These are phyloP conservation scores for Fundulus diaphanus DNA, from an alignment of 2,797 vertebrate species.

Conservation along the genomic window DNA sequence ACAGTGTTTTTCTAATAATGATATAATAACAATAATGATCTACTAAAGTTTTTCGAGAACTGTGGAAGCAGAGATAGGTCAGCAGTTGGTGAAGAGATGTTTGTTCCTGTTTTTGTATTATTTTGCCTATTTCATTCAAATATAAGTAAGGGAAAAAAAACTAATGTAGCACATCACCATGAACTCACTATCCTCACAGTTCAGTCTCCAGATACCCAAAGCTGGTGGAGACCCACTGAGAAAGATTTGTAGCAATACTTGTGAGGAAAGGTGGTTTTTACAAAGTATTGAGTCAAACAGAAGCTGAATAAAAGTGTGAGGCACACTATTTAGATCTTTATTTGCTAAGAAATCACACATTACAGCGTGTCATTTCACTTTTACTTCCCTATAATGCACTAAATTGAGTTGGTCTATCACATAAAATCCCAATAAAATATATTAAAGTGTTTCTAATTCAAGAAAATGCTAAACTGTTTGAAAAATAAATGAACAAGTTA, in stretches of 20 bases:
- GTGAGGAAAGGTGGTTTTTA: neutral
- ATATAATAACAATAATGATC: too few relatives aligned
- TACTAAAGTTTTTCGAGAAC: too few relatives aligned
- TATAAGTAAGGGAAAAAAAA: too few relatives aligned
- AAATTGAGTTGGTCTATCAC: neutral
- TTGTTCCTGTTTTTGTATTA: too few relatives aligned
- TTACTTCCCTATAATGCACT: neutral
- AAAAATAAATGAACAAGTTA: slow-evolving; percentile 1
- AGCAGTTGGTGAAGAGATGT: too few relatives aligned
- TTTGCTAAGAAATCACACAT: neutral
- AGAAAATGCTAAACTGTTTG: neutral
- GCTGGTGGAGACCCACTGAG: neutral
- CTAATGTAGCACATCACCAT: too few relatives aligned
- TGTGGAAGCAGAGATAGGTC: too few relatives aligned
- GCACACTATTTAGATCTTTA: neutral
- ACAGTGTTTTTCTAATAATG: too few relatives aligned
- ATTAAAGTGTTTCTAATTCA: neutral
- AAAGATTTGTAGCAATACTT: neutral
- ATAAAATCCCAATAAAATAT: neutral
- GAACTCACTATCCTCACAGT: neutral
- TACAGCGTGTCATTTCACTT: neutral
- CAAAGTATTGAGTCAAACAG: neutral
- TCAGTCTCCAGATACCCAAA: neutral
- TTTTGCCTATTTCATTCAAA: too few relatives aligned
- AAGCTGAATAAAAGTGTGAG: neutral